phyloP scores from a whole-genome alignment of 2,113 vertebrate species.

The Sterna hirundo region DNA sequence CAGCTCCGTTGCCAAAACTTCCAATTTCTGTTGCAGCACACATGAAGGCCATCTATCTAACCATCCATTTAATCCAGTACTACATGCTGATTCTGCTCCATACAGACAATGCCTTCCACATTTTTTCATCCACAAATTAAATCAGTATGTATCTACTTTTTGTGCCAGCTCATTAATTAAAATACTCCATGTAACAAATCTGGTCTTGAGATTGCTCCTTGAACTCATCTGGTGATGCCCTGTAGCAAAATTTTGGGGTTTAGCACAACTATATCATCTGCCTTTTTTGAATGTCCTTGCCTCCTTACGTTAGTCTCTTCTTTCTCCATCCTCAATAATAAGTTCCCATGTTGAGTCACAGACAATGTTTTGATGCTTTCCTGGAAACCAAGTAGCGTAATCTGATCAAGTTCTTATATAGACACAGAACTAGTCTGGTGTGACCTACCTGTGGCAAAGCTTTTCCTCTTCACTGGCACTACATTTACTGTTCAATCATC shows the following conservation, averaged over 20 bases:
- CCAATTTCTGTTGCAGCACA: neutral
- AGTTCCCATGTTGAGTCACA: neutral
- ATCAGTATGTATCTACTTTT: neutral
- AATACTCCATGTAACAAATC: neutral
- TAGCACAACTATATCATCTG: neutral
- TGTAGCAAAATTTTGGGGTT: neutral
- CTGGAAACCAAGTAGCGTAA: neutral
- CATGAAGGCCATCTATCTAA: neutral
- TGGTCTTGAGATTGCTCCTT: neutral
- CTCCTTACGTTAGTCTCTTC: neutral
- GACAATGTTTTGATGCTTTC: neutral
- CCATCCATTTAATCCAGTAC: neutral
- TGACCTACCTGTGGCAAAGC: neutral
- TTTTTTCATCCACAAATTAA: neutral
- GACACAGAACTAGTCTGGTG: neutral
- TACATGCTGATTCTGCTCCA: accelerated
- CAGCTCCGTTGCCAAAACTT: neutral
- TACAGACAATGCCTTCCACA: neutral
- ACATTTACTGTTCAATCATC: neutral
- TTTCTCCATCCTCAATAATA: neutral
- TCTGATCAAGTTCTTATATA: neutral
- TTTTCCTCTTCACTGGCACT: neutral
- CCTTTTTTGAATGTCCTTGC: neutral
- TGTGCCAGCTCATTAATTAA: neutral
- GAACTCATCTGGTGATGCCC: neutral